Evolutionary conservation across 2,888 invertebrate genomes (phyloP).

Genomic region (Pseudococcus viburni): DNA sequence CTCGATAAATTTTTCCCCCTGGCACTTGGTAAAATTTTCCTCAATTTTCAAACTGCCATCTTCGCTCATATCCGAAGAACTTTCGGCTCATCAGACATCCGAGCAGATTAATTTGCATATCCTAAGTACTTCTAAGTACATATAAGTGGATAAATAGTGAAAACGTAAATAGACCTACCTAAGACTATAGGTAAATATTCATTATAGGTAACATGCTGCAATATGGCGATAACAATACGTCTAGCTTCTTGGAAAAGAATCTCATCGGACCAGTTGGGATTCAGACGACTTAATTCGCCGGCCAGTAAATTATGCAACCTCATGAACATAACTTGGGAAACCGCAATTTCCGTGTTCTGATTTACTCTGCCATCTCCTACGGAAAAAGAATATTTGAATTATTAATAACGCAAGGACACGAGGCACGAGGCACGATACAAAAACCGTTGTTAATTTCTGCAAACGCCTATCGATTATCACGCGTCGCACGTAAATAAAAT

Average conservation of each 20-base stretch:
- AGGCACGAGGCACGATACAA: not conserved
- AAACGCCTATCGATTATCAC: conserved; percentile 20
- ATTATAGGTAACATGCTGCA: conserved; percentile 92
- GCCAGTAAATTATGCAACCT: conserved; percentile 92
- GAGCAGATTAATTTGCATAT: not conserved
- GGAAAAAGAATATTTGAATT: conserved; percentile 68
- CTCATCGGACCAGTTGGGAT: conserved; percentile 95
- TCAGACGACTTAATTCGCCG: conserved; percentile 81
- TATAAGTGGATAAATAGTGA: not conserved
- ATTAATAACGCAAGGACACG: conserved; percentile 21
- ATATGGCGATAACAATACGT: conserved; percentile 86
- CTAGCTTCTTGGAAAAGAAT: conserved; percentile 79
- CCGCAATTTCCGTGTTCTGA: conserved; percentile 89
- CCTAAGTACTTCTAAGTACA: not conserved
- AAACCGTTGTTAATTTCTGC: not conserved
- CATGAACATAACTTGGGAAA: conserved; percentile 92
- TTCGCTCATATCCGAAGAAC: no score
- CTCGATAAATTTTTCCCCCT: no score
- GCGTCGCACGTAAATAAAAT: not conserved
- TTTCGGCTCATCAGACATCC: not conserved
- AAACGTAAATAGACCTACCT: conserved; percentile 75
- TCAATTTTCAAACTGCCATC: no score
- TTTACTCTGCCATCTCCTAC: conserved; percentile 91
- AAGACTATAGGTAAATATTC: conserved; percentile 90
- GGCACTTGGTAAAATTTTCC: no score